A percentile compares a stretch with the other conserved stretches of the same genome.
Evolutionary conservation across 2,888 invertebrate genomes (phyloP).

Genomic region (Brachypalpus laphriformis): DNA sequence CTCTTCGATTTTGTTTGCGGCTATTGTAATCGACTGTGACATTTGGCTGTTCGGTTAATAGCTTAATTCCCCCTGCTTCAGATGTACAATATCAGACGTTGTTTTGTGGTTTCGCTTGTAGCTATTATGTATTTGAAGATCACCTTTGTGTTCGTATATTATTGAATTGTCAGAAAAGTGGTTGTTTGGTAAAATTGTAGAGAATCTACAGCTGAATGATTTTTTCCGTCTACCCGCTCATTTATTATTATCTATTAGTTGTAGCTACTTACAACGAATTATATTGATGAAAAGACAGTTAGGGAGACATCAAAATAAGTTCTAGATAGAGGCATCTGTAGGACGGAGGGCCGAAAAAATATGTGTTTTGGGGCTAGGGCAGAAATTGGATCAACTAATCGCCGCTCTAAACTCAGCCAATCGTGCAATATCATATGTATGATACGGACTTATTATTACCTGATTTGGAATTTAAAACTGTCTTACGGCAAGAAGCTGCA

Average conservation of each 20-base stretch:
- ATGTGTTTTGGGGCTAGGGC: no score
- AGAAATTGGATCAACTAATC: no score
- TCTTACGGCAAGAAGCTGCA: no score
- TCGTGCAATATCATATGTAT: no score
- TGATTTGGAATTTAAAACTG: no score
- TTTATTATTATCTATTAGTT: background rate
- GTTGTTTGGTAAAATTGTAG: background rate
- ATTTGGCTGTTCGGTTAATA: slow-evolving; percentile 41
- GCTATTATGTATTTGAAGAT: background rate
- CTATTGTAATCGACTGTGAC: slow-evolving; percentile 59
- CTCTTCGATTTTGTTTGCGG: slow-evolving; percentile 51
- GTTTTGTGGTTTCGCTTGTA: slow-evolving; percentile 33
- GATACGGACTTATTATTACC: no score
- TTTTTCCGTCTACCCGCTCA: background rate
- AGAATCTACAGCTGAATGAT: background rate
- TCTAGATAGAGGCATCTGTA: no score
- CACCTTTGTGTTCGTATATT: background rate
- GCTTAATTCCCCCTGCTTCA: slow-evolving; percentile 10
- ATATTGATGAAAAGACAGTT: no score
- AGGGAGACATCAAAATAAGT: no score
- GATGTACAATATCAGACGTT: background rate
- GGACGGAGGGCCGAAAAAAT: no score
- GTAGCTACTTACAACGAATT: background rate
- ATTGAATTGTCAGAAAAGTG: slow-evolving; percentile 18
- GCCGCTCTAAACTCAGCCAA: no score